Conservation (phyloP, 2,113 vertebrate species). For the Morone saxatilis region DNA sequence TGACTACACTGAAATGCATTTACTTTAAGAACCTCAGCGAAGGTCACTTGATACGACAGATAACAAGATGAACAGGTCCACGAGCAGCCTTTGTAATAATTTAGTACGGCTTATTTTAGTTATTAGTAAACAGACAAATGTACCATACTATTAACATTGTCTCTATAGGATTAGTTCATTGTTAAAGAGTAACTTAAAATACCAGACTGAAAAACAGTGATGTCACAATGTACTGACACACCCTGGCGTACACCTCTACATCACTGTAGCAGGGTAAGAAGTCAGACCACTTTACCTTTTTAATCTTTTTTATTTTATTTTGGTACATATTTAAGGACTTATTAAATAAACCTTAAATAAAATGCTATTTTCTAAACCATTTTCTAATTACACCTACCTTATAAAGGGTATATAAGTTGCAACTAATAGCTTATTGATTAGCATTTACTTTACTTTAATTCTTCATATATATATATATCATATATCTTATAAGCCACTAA, state of each 20-base stretch:
- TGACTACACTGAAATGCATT: conserved; percentile 21
- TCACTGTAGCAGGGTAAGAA: not conserved
- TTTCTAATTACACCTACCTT: not conserved
- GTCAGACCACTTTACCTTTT: not conserved
- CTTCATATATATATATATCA: not conserved
- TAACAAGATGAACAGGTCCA: conserved; percentile 5
- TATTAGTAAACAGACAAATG: not conserved
- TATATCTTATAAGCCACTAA: not conserved
- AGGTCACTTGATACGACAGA: conserved; percentile 4
- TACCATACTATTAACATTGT: too few species aligned
- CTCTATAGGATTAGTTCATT: not conserved
- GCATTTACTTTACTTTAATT: not conserved
- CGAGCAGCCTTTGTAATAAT: not conserved
- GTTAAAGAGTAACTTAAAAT: not conserved
- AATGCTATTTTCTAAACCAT: too few species aligned
- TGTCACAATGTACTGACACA: not conserved
- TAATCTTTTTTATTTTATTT: not conserved
- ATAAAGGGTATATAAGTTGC: not conserved
- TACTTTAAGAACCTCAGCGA: not conserved
- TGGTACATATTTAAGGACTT: not conserved
- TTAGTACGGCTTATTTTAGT: not conserved
- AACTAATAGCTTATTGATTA: not conserved
- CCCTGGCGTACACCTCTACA: not conserved
- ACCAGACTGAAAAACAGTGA: not conserved
- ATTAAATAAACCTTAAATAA: not conserved